Base-by-base conservation (phyloP, 2,888 invertebrate species). In the Agrochola macilenta region DNA sequence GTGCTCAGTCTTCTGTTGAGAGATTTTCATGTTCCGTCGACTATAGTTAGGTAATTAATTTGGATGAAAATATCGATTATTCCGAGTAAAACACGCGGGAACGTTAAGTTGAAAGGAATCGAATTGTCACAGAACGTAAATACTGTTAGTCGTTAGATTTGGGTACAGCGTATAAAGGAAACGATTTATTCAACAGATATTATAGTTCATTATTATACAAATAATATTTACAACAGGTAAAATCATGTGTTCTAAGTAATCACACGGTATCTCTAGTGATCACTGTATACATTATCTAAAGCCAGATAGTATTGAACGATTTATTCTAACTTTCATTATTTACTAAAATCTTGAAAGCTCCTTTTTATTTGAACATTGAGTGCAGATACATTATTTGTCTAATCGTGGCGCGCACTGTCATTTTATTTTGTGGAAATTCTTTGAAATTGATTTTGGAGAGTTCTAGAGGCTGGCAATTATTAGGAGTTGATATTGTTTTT, bases 291-390 rank as follows among this genome's bases (percentile, higher is more conserved):
- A 95, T 95, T 96, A 96, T 95, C 96, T 96, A 96, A 95, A 96
- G 96, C 96, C 96, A 95, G 95, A 93, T 93, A 93, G 94, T 94
- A 93, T 94, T 93, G 93, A 94, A 94, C 93, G 92, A 93, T 94
- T 95, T 95, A 96, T 90, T 93, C 96, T 96, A 96, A 95, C 93
- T 93, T 95, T 92, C 93, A 93, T 93, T 95, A 96, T 95, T 95
- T 91, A 95, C 96, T 96, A 96, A 95, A 96, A 95, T 93, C 92
- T 96, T 95, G 96, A 96, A 93, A 96, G 96, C 96, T 96, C 96
- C 94, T 96, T 96, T 95, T 95, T 94, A 96, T 96, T 96, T 96
- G 96, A 96, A 96, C 96, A 96, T 96, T 96, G 95, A 95, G 96
- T 96, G 96, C 96, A 94, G 95, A 94, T 95, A 95, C 94, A 91